phyloP scores from a whole-genome alignment of 2,888 invertebrate genomes.

The Gryllus longicercus region DNA sequence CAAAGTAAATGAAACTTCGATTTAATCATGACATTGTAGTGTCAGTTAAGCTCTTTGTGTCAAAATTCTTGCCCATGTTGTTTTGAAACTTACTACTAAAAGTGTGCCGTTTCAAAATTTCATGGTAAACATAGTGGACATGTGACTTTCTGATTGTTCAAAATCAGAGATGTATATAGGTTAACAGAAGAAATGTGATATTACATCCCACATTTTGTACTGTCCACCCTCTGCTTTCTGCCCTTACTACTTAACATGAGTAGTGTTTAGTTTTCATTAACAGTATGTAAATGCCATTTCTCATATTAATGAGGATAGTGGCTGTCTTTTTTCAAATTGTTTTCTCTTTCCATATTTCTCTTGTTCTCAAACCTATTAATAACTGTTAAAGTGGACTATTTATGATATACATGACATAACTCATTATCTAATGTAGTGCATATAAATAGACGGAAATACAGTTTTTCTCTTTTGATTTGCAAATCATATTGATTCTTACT shows the following conservation, averaged over 20 bases:
- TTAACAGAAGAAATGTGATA: not conserved
- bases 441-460: not conserved
- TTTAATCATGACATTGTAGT: no score
- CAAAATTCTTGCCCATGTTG: no score
- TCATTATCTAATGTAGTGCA: conserved; percentile 1
- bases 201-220: not conserved
- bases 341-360: not conserved
- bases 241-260: conserved; percentile 6
- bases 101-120: not conserved
- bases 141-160: not conserved
- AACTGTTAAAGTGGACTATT: conserved; percentile 6
- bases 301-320: not conserved
- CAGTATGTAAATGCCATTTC: not conserved
- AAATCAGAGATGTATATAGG: not conserved
- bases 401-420: conserved; percentile 17
- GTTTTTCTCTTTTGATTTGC: no score
- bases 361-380: conserved; percentile 1
- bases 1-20: not conserved
- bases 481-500: no score
- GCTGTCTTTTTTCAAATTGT: not conserved
- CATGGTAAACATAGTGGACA: not conserved
- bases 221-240: conserved; percentile 2
- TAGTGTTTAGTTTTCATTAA: conserved; percentile 17
- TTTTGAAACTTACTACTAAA: no score
- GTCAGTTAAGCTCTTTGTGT: no score